Conservation (phyloP, 2,113 vertebrate species). For the Anser brachyrhynchus region DNA sequence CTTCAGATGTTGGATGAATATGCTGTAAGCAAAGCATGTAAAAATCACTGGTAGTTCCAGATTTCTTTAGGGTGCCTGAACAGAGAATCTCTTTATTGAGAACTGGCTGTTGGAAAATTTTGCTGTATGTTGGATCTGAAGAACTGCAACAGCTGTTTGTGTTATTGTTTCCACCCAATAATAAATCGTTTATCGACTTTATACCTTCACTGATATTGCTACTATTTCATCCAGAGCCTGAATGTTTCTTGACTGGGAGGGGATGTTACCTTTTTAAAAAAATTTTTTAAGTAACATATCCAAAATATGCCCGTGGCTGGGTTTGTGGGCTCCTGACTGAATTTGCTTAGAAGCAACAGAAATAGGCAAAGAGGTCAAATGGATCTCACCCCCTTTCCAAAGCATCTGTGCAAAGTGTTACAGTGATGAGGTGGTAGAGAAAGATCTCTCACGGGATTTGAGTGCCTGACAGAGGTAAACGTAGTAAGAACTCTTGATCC, state of each 20-base stretch:
- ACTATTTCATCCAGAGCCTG: neutral
- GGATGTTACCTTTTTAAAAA: neutral
- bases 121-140: neutral
- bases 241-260: neutral
- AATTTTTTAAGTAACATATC: neutral
- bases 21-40: accelerated
- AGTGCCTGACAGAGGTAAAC: neutral
- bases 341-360: neutral
- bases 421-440: neutral
- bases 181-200: neutral
- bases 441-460: neutral
- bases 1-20: neutral
- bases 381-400: neutral
- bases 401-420: neutral
- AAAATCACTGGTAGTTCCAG: neutral
- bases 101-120: neutral
- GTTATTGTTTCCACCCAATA: neutral
- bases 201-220: neutral
- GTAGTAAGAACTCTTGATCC: neutral
- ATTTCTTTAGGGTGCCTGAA: neutral
- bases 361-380: neutral
- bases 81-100: neutral
- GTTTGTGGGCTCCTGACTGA: too few relatives aligned
- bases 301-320: neutral
- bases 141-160: neutral